A percentile compares a stretch with the other conserved stretches of the same genome.
These are phyloP conservation scores for Limnephilus rhombicus DNA, from an alignment of 2,888 invertebrate species.

Conservation along the genomic window DNA sequence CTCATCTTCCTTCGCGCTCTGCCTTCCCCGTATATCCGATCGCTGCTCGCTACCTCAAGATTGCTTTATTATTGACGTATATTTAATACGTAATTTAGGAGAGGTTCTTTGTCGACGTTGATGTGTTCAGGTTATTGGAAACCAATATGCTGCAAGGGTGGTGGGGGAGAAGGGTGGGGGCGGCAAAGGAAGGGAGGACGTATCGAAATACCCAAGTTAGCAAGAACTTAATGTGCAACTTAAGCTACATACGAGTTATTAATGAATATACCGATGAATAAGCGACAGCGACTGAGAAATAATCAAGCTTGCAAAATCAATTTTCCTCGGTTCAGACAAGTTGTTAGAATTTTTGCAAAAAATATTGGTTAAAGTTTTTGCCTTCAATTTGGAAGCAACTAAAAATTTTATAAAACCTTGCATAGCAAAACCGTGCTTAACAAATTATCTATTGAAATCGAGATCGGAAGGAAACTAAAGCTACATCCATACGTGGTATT, in stretches of 20 bases:
- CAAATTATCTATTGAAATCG: no score
- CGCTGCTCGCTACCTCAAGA: conserved; percentile 16
- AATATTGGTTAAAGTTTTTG: neutral
- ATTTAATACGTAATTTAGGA: conserved; percentile 32
- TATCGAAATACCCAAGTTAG: neutral
- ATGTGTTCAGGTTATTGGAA: conserved; percentile 28
- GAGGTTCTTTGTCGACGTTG: conserved; percentile 11
- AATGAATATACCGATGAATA: neutral
- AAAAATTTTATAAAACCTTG: no score
- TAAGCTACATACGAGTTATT: conserved; percentile 12
- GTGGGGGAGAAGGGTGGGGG: no score
- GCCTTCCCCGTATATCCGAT: conserved; percentile 1
- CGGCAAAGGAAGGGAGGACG: neutral
- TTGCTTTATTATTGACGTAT: conserved; percentile 42
- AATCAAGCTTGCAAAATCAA: neutral
- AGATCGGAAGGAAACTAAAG: no score
- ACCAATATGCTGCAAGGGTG: neutral
- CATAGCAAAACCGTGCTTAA: no score
- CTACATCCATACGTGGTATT: no score
- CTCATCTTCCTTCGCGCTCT: neutral
- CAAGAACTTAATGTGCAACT: neutral
- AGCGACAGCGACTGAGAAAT: neutral
- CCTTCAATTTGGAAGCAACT: no score
- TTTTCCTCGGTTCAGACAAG: neutral
- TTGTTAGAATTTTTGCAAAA: neutral